These are phyloP conservation scores for Psylliodes chrysocephalus DNA, from an alignment of 2,888 invertebrate genomes.

Conservation along the genomic window DNA sequence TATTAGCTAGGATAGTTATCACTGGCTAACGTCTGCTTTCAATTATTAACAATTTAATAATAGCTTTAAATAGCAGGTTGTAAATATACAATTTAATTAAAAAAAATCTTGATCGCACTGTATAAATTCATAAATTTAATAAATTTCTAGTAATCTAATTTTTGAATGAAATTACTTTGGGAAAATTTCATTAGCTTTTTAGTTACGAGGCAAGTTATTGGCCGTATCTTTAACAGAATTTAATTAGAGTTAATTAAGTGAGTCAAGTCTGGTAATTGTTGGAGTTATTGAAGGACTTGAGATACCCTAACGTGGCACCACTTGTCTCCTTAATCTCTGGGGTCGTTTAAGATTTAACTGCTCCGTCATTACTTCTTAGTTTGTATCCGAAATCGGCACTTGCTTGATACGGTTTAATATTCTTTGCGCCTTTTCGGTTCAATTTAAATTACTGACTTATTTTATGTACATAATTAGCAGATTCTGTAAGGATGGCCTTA, in stretches of 20 bases:
- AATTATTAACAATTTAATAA: too few relatives aligned
- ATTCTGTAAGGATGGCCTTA: too few relatives aligned
- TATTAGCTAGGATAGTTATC: too few relatives aligned
- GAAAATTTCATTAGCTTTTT: slow-evolving; percentile 35
- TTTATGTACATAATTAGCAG: too few relatives aligned
- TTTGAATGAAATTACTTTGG: slow-evolving; percentile 38
- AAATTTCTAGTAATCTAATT: slow-evolving; percentile 29
- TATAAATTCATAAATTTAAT: too few relatives aligned
- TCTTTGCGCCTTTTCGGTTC: neutral
- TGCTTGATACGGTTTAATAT: neutral
- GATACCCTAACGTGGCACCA: slow-evolving; percentile 41
- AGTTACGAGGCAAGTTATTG: slow-evolving; percentile 54
- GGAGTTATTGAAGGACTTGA: slow-evolving; percentile 45
- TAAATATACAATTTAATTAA: too few relatives aligned
- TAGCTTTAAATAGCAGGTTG: too few relatives aligned
- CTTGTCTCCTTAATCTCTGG: slow-evolving; percentile 39
- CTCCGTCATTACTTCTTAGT: slow-evolving; percentile 36
- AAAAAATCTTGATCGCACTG: too few relatives aligned
- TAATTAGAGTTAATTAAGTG: slow-evolving; percentile 40
- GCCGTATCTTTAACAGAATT: slow-evolving; percentile 52
- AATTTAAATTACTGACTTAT: slow-evolving; percentile 7
- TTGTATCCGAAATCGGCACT: slow-evolving; percentile 5
- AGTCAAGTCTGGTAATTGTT: slow-evolving; percentile 47
- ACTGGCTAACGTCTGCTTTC: too few relatives aligned
- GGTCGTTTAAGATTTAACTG: slow-evolving; percentile 28